Conservation (phyloP, 2,113 vertebrate genomes). For the Alligator mississippiensis region DNA sequence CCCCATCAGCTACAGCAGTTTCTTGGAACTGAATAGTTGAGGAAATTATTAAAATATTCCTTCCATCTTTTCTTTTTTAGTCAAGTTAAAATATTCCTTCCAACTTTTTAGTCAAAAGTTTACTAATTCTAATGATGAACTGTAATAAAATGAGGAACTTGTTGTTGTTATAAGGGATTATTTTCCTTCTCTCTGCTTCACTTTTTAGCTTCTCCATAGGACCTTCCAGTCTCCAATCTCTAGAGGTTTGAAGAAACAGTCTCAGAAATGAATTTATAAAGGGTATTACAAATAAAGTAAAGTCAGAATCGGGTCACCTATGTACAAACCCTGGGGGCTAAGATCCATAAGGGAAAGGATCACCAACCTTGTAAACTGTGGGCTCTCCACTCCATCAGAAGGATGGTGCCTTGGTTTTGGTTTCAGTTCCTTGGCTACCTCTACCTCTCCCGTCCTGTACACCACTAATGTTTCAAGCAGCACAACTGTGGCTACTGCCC, state of each 20-base stretch:
- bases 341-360: not conserved
- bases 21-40: not conserved
- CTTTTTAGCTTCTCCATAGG: not conserved
- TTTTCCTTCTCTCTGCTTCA: not conserved
- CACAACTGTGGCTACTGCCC: not conserved
- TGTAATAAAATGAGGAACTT: not conserved
- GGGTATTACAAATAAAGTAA: not conserved
- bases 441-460: fast-evolving
- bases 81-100: not conserved
- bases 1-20: not conserved
- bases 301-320: not conserved
- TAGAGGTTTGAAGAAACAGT: not conserved
- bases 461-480: not conserved
- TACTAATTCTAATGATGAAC: not conserved
- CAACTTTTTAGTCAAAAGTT: not conserved
- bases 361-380: not conserved
- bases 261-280: not conserved
- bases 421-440: not conserved
- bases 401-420: not conserved
- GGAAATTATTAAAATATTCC: not conserved
- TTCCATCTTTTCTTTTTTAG: not conserved
- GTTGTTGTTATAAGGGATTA: not conserved
- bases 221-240: not conserved
- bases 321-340: not conserved
- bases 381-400: not conserved